Base-by-base conservation (phyloP, 2,888 invertebrate genomes). In the Habrosyne pyritoides region DNA sequence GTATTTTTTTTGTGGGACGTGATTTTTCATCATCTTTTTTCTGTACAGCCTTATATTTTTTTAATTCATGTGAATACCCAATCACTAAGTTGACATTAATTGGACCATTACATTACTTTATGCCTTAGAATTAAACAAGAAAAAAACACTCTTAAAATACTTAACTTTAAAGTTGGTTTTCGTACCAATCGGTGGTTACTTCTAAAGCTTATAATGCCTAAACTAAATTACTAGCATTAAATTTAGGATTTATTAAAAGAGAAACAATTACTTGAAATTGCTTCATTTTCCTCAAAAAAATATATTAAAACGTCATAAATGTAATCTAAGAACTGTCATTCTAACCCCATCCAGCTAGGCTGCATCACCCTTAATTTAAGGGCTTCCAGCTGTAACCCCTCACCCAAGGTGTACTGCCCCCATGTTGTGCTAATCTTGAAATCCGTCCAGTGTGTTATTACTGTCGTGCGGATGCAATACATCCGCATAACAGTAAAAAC, bases 261-360 rank as follows among this genome's bases (percentile, higher is more conserved):
- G n/a, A n/a, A n/a, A n/a, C n/a, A n/a, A n/a, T n/a, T n/a, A n/a
- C n/a, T n/a, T n/a, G n/a, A n/a, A n/a, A n/a, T n/a, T n/a, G n/a
- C n/a, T n/a, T 7, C 24, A 5, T 24, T 24, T 24, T 24, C 4
- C 24, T 24, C 12, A 33, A 7, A 14, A 12, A 6, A 36, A 14
- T 14, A 2, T 12, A 14, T 4, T 8, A n/a, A 12, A 18, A 3
- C 2, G 42, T 6, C 42, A 42, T 42, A 42, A 42, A 18, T 42
- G 42, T 42, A 42, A 18, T 42, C 42, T 18, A 42, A n/a, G n/a
- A 33, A n/a, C 33, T 42, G 18, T 8, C 7, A 42, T 42, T 42
- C 42, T 42, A 42, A 42, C 42, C 42, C 42, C 18, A 42, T 42
- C 42, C 42, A 18, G 42, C 42, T 18, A 42, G 18, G 42, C 42